phyloP scores from a whole-genome alignment of 2,113 vertebrate genomes.

The Propithecus coquereli region DNA sequence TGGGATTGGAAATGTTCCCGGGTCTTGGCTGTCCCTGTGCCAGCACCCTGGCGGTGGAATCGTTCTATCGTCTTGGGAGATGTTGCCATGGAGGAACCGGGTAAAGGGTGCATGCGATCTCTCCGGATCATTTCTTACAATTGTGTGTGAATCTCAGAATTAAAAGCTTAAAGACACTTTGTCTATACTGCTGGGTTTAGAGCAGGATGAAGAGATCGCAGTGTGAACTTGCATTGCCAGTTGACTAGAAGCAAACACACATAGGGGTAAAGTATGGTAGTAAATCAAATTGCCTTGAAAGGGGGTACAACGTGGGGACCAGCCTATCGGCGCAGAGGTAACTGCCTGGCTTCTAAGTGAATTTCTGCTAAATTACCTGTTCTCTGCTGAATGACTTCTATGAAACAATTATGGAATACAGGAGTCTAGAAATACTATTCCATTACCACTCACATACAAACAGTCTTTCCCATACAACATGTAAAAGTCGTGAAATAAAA shows the following conservation, averaged over 20 bases:
- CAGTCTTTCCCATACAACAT: background rate
- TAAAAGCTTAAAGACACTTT: background rate
- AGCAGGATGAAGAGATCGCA: background rate
- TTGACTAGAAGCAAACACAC: background rate
- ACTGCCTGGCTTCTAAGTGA: background rate
- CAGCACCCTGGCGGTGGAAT: background rate
- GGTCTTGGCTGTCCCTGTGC: background rate
- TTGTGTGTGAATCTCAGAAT: background rate
- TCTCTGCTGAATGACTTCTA: background rate
- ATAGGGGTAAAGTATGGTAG: background rate
- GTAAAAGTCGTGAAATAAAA: background rate
- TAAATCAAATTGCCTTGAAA: background rate
- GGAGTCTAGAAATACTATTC: background rate
- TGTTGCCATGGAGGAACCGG: background rate
- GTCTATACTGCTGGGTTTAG: background rate
- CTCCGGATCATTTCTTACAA: background rate
- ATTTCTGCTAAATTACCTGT: fast-evolving
- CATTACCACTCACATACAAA: fast-evolving
- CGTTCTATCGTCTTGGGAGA: fast-evolving
- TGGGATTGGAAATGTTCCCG: fast-evolving
- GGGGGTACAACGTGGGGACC: fast-evolving
- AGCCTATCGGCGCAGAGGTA: fast-evolving
- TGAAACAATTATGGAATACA: fast-evolving
- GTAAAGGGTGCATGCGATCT: too few species aligned
- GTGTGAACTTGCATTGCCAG: background rate